A percentile compares a stretch with the other conserved stretches of the same genome.
phyloP scores from a whole-genome alignment of 2,888 invertebrate species.

The Nephrocerus scutellatus region DNA sequence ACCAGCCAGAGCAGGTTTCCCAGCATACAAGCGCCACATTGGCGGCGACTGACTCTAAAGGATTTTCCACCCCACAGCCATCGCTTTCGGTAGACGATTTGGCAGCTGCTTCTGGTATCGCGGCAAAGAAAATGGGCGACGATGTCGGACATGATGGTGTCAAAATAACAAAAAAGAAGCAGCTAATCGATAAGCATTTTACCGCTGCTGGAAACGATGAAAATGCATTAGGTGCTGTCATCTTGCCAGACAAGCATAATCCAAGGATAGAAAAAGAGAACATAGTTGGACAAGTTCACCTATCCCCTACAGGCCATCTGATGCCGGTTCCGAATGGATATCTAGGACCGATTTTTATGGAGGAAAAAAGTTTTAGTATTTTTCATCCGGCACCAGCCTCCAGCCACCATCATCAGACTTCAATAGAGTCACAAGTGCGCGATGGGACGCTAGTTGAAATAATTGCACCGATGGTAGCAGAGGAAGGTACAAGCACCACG shows the following conservation, averaged over 20 bases:
- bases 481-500: constrained; percentile 19
- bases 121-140: too few species aligned
- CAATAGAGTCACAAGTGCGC: constrained; percentile 32
- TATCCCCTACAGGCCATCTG: too few species aligned
- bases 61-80: too few species aligned
- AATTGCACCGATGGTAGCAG: constrained; percentile 32
- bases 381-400: constrained; percentile 27
- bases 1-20: constrained; percentile 6
- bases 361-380: constrained; percentile 37
- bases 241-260: constrained; percentile 16
- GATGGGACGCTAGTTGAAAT: constrained; percentile 39
- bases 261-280: constrained; percentile 14
- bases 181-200: constrained; percentile 39
- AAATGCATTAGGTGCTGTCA: too few species aligned
- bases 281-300: too few species aligned
- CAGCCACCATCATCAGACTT: constrained; percentile 23
- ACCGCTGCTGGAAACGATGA: constrained; percentile 21
- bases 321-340: constrained; percentile 36
- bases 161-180: constrained; percentile 43
- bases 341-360: constrained; percentile 43
- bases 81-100: too few species aligned
- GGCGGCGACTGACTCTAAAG: constrained; percentile 1
- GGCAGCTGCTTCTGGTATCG: too few species aligned
- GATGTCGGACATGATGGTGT: constrained; percentile 43
- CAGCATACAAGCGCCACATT: constrained; percentile 1